Base-by-base conservation (phyloP, 2,888 invertebrate genomes). In the Autographa pulchrina region DNA sequence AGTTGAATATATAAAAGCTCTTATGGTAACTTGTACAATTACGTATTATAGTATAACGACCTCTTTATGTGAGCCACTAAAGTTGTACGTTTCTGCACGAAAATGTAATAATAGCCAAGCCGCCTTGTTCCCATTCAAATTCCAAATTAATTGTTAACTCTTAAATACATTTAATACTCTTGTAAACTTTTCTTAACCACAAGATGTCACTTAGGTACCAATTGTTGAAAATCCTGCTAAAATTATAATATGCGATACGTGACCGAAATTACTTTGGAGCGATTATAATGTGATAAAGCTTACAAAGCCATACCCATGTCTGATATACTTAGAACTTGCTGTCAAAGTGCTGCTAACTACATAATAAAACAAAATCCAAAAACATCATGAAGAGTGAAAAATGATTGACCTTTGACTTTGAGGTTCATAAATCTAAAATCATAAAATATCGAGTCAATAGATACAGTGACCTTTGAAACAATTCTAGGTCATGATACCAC, bases 1-100 rank as follows among this genome's bases (percentile, higher is more conserved):
- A 59, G 31, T 59, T 59, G 32, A 16, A 59, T 59, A 59, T 32
- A 31, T 25, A 35, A 58, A 56, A 54, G 14, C 62, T 67, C 2
- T 25, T 31, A 6, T 38, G 65, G 35, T 59, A 32, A 35, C 6
- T 13, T 18, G 56, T 0, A 41, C 52, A 31, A 18, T n/a, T 73
- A 61, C 60, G 54, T 70, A 56, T 48, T 11, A 20, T 20, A 62
- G 43, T 48, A 62, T 43, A 20, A 60, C 41, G 20, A 48, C 13
- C 7, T 31, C 41, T 67, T 67, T 60, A 74, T 65, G 56, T n/a
- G 56, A 35, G 68, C 43, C 35, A 52, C 52, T 64, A 65, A 66
- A 63, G 13, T 2, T 16, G 35, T 41, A 35, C 56, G 35, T 54
- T n/a, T 38, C 16, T 65, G 38, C 52, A 20, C 38, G 41, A n/a